phyloP scores from a whole-genome alignment of 2,888 invertebrate genomes.

The Lysandra bellargus region DNA sequence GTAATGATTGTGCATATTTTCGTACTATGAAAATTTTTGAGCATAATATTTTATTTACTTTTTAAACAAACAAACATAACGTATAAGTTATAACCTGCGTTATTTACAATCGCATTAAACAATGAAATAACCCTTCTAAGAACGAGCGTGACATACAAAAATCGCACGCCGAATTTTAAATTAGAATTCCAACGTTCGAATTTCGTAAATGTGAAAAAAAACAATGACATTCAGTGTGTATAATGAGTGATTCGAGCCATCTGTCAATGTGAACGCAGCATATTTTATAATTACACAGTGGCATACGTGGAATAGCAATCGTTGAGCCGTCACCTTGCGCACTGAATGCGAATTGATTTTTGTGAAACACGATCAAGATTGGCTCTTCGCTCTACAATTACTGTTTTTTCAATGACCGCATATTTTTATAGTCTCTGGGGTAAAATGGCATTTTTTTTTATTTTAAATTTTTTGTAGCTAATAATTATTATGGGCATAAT shows the following conservation, averaged over 20 bases:
- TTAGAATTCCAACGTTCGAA: constrained; percentile 54
- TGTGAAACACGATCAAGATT: constrained; percentile 60
- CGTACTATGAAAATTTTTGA: too few relatives aligned
- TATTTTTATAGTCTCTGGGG: not conserved
- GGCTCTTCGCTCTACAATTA: constrained; percentile 72
- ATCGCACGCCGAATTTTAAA: constrained; percentile 65
- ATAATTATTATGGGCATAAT: too few relatives aligned
- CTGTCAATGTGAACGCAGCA: constrained; percentile 62
- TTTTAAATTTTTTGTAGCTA: too few relatives aligned
- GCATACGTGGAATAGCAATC: constrained; percentile 64
- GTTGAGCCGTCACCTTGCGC: constrained; percentile 57
- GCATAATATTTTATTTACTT: not conserved
- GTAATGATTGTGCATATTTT: too few relatives aligned
- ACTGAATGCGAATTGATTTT: constrained; percentile 54
- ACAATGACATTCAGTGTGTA: constrained; percentile 61
- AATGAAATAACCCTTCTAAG: constrained; percentile 68
- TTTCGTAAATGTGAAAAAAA: constrained; percentile 71
- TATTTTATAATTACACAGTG: constrained; percentile 69
- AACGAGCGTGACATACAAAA: constrained; percentile 67
- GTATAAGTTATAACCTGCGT: not conserved
- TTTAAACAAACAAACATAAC: not conserved
- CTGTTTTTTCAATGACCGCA: not conserved
- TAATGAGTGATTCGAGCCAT: constrained; percentile 62
- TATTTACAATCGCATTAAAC: constrained; percentile 48
- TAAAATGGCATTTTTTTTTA: not conserved